phyloP scores from a whole-genome alignment of 2,888 invertebrate species.

The Cataglyphis rosenhaueri region DNA sequence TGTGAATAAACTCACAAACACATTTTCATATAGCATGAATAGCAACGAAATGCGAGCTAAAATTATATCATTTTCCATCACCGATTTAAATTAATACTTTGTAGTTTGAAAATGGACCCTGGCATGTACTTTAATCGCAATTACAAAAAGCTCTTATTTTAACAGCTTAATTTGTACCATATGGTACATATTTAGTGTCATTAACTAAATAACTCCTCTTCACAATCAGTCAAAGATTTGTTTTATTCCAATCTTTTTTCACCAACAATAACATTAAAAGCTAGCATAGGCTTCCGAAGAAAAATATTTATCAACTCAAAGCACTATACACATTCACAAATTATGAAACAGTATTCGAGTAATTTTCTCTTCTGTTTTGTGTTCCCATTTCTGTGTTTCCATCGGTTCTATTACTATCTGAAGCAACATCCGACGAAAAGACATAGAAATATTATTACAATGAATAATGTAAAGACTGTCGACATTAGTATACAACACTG shows the following conservation, averaged over 20 bases:
- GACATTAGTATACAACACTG: conserved; percentile 77
- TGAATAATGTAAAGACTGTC: conserved; percentile 62
- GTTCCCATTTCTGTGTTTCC: conserved; percentile 38
- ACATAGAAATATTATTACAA: conserved; percentile 63
- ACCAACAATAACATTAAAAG: conserved; percentile 65
- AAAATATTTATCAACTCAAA: conserved; percentile 66
- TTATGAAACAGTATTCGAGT: conserved; percentile 60
- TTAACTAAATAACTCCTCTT: conserved; percentile 62
- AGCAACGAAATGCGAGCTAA: neutral
- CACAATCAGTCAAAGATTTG: conserved; percentile 66
- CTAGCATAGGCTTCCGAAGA: conserved; percentile 62
- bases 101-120: conserved; percentile 68
- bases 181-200: conserved; percentile 63
- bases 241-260: conserved; percentile 50
- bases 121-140: conserved; percentile 59
- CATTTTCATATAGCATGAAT: neutral
- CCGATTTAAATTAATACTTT: conserved; percentile 3
- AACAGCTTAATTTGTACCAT: conserved; percentile 62
- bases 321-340: conserved; percentile 60
- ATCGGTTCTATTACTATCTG: conserved; percentile 58
- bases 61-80: conserved; percentile 24
- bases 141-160: conserved; percentile 71
- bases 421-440: conserved; percentile 57
- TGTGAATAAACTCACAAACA: neutral
- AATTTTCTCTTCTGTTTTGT: conserved; percentile 27